A percentile compares a stretch with the other conserved stretches of the same genome.
phyloP scores from a whole-genome alignment of 2,888 invertebrate species.

The Stegophylla sp. region DNA sequence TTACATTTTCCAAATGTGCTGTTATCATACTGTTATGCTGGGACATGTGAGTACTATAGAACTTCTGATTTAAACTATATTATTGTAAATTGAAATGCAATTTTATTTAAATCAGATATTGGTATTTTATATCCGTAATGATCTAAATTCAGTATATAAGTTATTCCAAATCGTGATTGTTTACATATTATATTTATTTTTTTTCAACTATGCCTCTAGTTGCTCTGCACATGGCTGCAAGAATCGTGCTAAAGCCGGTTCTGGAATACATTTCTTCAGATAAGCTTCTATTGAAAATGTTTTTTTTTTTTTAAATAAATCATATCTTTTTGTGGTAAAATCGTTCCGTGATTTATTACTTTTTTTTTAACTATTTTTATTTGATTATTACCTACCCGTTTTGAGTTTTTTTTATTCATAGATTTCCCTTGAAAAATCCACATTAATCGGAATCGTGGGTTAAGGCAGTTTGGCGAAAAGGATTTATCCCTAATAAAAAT shows the following conservation, averaged over 20 bases:
- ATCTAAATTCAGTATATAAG: too few relatives aligned
- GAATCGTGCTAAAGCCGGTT: constrained; percentile 1
- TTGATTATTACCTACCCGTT: too few relatives aligned
- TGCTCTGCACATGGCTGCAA: constrained; percentile 3
- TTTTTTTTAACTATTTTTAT: background rate
- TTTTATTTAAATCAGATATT: too few relatives aligned
- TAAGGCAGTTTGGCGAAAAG: background rate
- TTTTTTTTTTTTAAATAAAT: too few relatives aligned
- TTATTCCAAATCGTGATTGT: too few relatives aligned
- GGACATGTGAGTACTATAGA: background rate
- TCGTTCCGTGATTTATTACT: background rate
- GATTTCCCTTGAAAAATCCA: background rate
- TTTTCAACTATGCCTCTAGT: background rate
- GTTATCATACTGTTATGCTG: background rate
- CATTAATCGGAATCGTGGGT: background rate
- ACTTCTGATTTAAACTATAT: too few relatives aligned
- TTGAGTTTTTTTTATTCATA: background rate
- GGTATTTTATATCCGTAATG: too few relatives aligned
- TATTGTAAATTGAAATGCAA: too few relatives aligned
- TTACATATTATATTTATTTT: too few relatives aligned
- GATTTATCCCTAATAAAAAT: constrained; percentile 1
- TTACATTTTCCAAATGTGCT: background rate
- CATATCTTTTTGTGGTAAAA: too few relatives aligned
- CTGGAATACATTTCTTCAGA: constrained; percentile 2
- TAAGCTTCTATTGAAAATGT: background rate